A percentile compares a stretch with the other conserved stretches of the same genome.
Evolutionary conservation across 37 sponge, comb jelly and placozoan genomes (phyloP).

Genomic region (Mnemiopsis leidyi): DNA sequence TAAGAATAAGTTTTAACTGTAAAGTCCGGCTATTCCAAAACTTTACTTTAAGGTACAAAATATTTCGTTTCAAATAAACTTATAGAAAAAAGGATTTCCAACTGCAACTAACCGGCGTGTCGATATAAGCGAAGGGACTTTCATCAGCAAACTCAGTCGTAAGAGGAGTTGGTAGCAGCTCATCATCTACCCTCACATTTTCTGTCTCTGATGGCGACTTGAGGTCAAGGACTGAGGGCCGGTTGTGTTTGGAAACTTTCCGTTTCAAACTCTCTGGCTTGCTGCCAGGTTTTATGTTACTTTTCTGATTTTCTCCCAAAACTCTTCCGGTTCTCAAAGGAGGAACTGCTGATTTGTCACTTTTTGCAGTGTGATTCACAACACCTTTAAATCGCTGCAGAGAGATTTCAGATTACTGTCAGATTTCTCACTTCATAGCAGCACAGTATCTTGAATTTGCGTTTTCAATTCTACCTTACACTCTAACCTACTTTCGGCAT

Average conservation of each 20-base stretch:
- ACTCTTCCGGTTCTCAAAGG: neutral
- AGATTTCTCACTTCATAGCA: no score
- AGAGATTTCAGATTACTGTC: no score
- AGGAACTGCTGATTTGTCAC: neutral
- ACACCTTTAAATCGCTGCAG: slow-evolving; percentile 4
- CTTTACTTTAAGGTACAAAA: no score
- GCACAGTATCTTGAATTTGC: no score
- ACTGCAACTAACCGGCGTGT: neutral
- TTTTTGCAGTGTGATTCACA: slow-evolving; percentile 1
- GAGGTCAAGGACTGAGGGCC: neutral
- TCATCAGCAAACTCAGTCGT: neutral
- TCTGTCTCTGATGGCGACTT: neutral
- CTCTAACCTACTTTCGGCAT: no score
- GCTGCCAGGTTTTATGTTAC: neutral
- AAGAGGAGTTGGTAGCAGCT: neutral
- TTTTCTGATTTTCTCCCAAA: neutral
- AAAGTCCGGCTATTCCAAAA: no score
- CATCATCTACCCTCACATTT: neutral
- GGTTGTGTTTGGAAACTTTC: neutral
- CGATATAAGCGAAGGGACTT: slow-evolving; percentile 11
- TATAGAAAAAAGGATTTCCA: no score
- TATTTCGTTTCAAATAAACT: no score
- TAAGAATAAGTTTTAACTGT: no score
- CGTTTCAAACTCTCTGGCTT: neutral
- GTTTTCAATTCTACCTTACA: no score